Conservation (phyloP, 2,113 vertebrate species). For the Leptobrachium ailaonicum region DNA sequence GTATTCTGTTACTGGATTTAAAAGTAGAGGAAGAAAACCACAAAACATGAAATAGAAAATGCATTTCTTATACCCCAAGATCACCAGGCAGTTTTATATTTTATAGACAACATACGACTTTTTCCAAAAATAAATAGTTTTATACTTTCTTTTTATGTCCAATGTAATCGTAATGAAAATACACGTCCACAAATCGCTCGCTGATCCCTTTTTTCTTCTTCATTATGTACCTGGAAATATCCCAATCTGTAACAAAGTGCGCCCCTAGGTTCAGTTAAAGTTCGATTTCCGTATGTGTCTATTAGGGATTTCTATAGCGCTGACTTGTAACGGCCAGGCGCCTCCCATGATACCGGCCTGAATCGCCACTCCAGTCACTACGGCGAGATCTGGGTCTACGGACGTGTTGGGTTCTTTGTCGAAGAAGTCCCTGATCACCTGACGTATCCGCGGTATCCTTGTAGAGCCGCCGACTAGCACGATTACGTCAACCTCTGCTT, state of each 20-base stretch:
- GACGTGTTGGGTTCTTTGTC: slow-evolving; percentile 93
- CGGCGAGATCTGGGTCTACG: slow-evolving; percentile 91
- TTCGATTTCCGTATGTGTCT: slow-evolving; percentile 90
- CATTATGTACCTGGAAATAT: neutral
- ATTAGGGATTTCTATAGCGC: slow-evolving; percentile 94
- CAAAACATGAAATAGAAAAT: too few species aligned
- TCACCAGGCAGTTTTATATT: too few species aligned
- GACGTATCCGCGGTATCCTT: slow-evolving; percentile 87
- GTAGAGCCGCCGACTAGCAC: slow-evolving; percentile 96
- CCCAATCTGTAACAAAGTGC: neutral
- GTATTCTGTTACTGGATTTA: too few species aligned
- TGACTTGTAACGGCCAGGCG: slow-evolving; percentile 96
- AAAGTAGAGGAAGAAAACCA: too few species aligned
- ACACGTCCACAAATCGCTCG: too few species aligned
- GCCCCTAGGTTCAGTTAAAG: slow-evolving; percentile 73
- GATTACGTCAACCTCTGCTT: slow-evolving; percentile 87
- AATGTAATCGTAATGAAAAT: too few species aligned
- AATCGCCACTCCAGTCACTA: slow-evolving; percentile 90
- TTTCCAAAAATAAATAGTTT: too few species aligned
- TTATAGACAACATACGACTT: too few species aligned
- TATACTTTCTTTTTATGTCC: too few species aligned
- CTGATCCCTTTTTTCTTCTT: neutral
- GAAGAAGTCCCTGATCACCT: slow-evolving; percentile 87
- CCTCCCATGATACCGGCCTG: slow-evolving; percentile 95
- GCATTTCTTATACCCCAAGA: too few species aligned